phyloP scores from a whole-genome alignment of 1,140 invertebrate genomes.

The Stenopsyche tienmushanensis region DNA sequence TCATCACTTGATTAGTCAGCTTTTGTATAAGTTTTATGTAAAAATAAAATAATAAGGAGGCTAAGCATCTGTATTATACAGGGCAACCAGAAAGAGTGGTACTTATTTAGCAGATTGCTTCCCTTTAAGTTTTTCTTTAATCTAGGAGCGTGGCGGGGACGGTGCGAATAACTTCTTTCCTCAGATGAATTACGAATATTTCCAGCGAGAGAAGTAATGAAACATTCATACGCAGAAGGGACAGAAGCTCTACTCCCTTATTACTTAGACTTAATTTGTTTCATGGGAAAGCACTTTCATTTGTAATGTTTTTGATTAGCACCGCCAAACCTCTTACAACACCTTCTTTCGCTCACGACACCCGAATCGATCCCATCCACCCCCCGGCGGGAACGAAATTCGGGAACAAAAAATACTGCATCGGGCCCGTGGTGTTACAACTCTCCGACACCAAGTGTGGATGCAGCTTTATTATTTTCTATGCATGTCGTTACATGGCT shows the following conservation, averaged over 20 bases:
- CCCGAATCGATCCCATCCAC: neutral
- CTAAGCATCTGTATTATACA: neutral
- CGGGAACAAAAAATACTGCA: no score
- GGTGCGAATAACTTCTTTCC: constrained; percentile 40
- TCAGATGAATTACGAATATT: constrained; percentile 41
- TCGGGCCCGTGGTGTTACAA: no score
- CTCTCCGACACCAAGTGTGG: no score
- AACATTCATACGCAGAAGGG: constrained; percentile 40
- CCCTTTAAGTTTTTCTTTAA: constrained; percentile 59
- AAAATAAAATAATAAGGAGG: no score
- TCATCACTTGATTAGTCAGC: no score
- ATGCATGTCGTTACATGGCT: no score
- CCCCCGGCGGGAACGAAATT: neutral
- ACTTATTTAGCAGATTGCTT: constrained; percentile 60
- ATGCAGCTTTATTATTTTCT: no score
- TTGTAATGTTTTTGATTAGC: constrained; percentile 41
- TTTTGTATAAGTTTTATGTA: no score
- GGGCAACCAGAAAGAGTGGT: constrained; percentile 39
- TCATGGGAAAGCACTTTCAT: constrained; percentile 40
- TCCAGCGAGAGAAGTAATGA: constrained; percentile 39
- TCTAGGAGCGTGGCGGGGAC: constrained; percentile 47
- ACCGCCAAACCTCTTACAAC: constrained; percentile 15
- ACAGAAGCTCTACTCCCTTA: constrained; percentile 28
- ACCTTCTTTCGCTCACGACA: neutral
- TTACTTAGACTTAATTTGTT: constrained; percentile 42